These are phyloP conservation scores for Philereme vetulata DNA, from an alignment of 2,888 invertebrate species.

Conservation along the genomic window DNA sequence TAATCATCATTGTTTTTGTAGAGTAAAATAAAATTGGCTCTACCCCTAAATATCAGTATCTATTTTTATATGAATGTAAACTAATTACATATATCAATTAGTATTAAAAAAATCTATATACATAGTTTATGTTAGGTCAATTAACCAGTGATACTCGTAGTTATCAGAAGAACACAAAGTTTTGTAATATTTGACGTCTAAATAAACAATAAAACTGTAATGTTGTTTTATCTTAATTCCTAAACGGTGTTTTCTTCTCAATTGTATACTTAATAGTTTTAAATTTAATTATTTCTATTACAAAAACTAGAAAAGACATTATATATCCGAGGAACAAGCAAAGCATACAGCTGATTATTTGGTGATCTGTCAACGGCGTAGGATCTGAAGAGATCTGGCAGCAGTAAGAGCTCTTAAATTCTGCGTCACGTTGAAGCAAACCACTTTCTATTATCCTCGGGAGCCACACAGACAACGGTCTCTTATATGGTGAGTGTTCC, in stretches of 20 bases:
- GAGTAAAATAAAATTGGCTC: conserved; percentile 1
- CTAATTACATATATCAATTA: conserved; percentile 9
- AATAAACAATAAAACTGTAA: conserved; percentile 40
- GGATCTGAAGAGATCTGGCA: conserved; percentile 50
- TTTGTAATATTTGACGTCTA: conserved; percentile 46
- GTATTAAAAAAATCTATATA: background rate
- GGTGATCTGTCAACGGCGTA: conserved; percentile 56
- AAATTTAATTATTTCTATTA: conserved; percentile 51
- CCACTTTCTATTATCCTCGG: conserved; percentile 65
- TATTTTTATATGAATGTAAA: conserved; percentile 64
- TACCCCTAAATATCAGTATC: conserved; percentile 35
- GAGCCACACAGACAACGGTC: conserved; percentile 55
- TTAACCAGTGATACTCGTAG: conserved; percentile 44
- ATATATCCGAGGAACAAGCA: conserved; percentile 56
- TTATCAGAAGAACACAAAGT: conserved; percentile 31
- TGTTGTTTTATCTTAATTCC: conserved; percentile 33
- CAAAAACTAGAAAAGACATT: conserved; percentile 53
- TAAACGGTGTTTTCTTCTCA: conserved; percentile 36
- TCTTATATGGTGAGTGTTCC: conserved; percentile 58
- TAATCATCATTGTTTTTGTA: conserved; percentile 6
- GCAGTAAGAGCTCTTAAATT: conserved; percentile 42
- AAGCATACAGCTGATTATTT: conserved; percentile 59
- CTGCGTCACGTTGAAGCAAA: conserved; percentile 53
- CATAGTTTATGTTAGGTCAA: conserved; percentile 48
- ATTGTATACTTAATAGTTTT: conserved; percentile 40